phyloP scores from a whole-genome alignment of 2,888 invertebrate species.

The Watsonalla binaria region DNA sequence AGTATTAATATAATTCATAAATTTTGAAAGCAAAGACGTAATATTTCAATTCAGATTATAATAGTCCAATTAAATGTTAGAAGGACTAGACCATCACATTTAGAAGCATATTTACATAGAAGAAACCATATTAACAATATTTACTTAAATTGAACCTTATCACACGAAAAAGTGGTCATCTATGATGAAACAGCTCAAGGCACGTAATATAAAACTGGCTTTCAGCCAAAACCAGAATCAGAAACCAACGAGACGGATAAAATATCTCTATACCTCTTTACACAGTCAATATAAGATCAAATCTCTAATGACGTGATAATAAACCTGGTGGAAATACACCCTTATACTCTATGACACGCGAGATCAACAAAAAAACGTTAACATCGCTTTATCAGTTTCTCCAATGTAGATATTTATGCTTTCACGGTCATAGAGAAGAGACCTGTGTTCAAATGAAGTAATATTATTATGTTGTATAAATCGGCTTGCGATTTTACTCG shows the following conservation, averaged over 20 bases:
- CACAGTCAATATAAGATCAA: too few species aligned
- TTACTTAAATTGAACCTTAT: slow-evolving; percentile 52
- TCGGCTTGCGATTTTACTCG: neutral
- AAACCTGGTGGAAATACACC: too few species aligned
- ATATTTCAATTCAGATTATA: neutral
- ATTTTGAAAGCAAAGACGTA: neutral
- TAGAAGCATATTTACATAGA: slow-evolving; percentile 37
- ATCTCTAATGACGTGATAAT: too few species aligned
- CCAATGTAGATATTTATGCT: too few species aligned
- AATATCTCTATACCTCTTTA: too few species aligned
- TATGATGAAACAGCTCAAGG: slow-evolving; percentile 67
- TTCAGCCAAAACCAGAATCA: slow-evolving; percentile 46
- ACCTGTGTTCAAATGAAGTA: too few species aligned
- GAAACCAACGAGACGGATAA: slow-evolving; percentile 21
- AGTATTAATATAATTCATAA: slow-evolving; percentile 38
- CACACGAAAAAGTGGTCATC: slow-evolving; percentile 62
- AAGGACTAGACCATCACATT: slow-evolving; percentile 62
- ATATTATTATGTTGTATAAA: too few species aligned
- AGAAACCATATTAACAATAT: slow-evolving; percentile 33
- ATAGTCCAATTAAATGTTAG: slow-evolving; percentile 37
- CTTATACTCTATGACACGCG: too few species aligned
- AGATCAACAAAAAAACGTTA: too few species aligned
- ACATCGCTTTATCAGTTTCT: too few species aligned
- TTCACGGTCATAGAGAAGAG: too few species aligned
- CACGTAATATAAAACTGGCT: slow-evolving; percentile 63